Percentiles rank a stretch among this genome's conserved stretches.
phyloP scores from a whole-genome alignment of 2,113 vertebrate species.

The Andinoacara biseriatus region DNA sequence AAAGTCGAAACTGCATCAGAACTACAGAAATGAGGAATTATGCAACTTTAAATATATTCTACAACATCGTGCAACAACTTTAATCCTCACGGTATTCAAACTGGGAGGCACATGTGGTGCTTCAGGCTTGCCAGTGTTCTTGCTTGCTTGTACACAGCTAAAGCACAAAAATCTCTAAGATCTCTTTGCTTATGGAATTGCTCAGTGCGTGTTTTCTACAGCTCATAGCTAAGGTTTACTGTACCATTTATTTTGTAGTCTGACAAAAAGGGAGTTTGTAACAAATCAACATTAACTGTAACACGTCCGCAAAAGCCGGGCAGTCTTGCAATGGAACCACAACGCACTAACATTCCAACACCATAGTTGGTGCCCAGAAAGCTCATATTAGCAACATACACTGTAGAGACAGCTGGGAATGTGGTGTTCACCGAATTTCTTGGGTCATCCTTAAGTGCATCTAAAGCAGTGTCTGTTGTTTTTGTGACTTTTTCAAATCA shows the following conservation, averaged over 20 bases:
- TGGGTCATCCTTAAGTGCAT: background rate
- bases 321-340: background rate
- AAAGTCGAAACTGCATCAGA: background rate
- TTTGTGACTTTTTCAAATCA: background rate
- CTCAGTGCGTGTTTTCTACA: background rate
- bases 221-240: background rate
- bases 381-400: background rate
- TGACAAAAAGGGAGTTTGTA: background rate
- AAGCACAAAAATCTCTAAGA: background rate
- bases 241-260: background rate
- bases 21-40: background rate
- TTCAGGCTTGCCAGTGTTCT: background rate
- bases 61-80: background rate
- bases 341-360: background rate
- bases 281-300: background rate
- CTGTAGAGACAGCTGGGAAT: background rate
- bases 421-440: background rate
- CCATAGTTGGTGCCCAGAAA: background rate
- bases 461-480: background rate
- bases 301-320: background rate
- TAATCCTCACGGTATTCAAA: background rate
- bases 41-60: conserved; percentile 2
- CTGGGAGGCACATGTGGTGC: background rate
- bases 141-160: background rate
- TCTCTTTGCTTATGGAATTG: background rate